These are phyloP conservation scores for Trichonephila clavipes DNA, from an alignment of 1,140 invertebrate genomes.

Conservation along the genomic window DNA sequence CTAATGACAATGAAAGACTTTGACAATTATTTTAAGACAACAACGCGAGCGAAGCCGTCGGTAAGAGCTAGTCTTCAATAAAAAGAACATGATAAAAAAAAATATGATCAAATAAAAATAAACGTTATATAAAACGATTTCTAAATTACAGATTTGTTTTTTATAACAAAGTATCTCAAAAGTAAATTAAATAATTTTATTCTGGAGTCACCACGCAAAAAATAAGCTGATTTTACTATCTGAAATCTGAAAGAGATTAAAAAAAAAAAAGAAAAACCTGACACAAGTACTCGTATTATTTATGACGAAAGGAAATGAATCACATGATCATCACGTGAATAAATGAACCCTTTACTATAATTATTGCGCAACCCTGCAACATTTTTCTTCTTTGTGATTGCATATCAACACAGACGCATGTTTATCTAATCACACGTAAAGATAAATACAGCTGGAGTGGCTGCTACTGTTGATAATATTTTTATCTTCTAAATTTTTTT, in stretches of 20 bases:
- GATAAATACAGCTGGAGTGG: neutral
- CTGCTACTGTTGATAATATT: neutral
- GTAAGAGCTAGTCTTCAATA: no score
- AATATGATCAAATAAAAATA: neutral
- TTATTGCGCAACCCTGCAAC: neutral
- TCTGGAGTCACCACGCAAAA: no score
- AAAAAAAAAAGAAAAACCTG: neutral
- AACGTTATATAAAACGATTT: neutral
- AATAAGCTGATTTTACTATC: no score
- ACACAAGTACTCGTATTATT: neutral
- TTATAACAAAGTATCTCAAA: neutral
- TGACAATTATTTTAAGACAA: no score
- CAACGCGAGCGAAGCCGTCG: no score
- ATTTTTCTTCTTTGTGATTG: neutral
- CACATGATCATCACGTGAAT: constrained; percentile 14
- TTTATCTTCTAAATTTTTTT: neutral
- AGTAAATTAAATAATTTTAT: neutral
- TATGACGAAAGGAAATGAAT: neutral
- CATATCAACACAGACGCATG: neutral
- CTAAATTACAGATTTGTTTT: neutral
- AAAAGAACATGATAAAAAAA: neutral
- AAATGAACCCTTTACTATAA: neutral
- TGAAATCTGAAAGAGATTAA: no score
- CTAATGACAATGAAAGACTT: no score
- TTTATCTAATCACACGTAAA: constrained; percentile 1